Evolutionary conservation across 1,140 invertebrate species (phyloP).

Genomic region (Plectrocnemia conspersa): DNA sequence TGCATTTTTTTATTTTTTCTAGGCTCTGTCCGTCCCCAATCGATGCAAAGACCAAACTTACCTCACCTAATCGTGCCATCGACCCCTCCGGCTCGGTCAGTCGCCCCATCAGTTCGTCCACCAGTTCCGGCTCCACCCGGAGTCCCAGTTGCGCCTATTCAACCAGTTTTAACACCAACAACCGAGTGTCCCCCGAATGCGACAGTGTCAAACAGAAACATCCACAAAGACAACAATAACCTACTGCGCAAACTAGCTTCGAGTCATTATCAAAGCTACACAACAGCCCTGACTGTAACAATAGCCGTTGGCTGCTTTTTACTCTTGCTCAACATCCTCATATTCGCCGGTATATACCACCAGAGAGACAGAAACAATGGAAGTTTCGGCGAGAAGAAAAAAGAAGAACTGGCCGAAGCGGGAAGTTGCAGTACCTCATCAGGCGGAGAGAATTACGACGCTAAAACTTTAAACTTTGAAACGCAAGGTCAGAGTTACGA

Average conservation of each 20-base stretch:
- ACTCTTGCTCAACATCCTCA: slow-evolving; percentile 85
- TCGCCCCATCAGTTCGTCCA: slow-evolving; percentile 33
- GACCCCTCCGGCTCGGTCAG: slow-evolving; percentile 39
- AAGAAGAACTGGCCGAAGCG: slow-evolving; percentile 67
- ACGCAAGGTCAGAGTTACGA: slow-evolving; percentile 57
- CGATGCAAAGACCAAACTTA: slow-evolving; percentile 57
- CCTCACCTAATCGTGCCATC: slow-evolving; percentile 50
- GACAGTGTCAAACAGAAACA: slow-evolving; percentile 47
- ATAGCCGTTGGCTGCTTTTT: slow-evolving; percentile 87
- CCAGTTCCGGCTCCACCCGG: slow-evolving; percentile 40
- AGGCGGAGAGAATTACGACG: slow-evolving; percentile 55
- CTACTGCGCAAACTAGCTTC: slow-evolving; percentile 68
- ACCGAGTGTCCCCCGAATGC: slow-evolving; percentile 66
- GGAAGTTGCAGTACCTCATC: slow-evolving; percentile 57
- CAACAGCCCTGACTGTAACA: slow-evolving; percentile 85
- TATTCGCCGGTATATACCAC: slow-evolving; percentile 92
- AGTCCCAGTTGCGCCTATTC: slow-evolving; percentile 39
- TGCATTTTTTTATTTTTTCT: slow-evolving; percentile 15
- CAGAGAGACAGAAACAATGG: slow-evolving; percentile 67
- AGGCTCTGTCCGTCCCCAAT: slow-evolving; percentile 68
- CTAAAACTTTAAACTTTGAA: slow-evolving; percentile 55
- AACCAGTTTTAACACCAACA: slow-evolving; percentile 41
- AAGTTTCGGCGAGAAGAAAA: slow-evolving; percentile 59
- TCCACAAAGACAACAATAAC: slow-evolving; percentile 55
- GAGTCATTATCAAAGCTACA: slow-evolving; percentile 80